Evolutionary conservation across 2,113 vertebrate species (phyloP).

Genomic region (Eurypyga helias): DNA sequence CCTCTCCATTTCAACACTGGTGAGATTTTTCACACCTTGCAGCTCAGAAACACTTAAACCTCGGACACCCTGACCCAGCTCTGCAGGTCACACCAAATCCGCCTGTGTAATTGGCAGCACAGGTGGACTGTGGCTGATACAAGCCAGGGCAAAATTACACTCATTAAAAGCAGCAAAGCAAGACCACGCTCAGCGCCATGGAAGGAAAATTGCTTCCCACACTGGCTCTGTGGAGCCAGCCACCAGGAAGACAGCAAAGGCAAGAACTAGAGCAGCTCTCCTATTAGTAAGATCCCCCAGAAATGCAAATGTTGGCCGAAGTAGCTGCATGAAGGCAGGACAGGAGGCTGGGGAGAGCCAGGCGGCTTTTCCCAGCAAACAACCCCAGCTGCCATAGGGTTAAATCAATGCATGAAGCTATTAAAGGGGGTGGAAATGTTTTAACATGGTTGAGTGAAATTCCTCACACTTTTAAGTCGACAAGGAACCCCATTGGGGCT

Average conservation of each 20-base stretch:
- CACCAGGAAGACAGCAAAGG: not conserved
- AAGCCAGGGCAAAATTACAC: slow-evolving; percentile 34
- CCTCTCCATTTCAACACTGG: not conserved
- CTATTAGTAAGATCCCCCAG: not conserved
- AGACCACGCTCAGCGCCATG: not conserved
- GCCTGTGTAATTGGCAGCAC: slow-evolving; percentile 57
- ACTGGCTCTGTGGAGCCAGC: not conserved
- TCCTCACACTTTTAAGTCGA: slow-evolving; percentile 54
- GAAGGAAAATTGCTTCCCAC: slow-evolving; percentile 21
- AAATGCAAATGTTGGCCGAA: not conserved
- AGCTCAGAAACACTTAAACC: slow-evolving; percentile 51
- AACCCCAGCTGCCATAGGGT: slow-evolving; percentile 14
- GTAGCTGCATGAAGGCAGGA: not conserved
- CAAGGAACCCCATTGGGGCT: slow-evolving; percentile 25
- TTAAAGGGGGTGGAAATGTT: slow-evolving; percentile 52
- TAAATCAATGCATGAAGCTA: slow-evolving; percentile 16
- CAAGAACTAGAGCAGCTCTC: not conserved
- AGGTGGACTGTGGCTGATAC: slow-evolving; percentile 58
- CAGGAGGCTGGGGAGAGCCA: not conserved
- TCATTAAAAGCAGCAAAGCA: slow-evolving; percentile 61
- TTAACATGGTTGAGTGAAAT: slow-evolving; percentile 42
- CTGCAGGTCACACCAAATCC: slow-evolving; percentile 11
- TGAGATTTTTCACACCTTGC: slow-evolving; percentile 65
- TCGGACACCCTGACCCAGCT: slow-evolving; percentile 18
- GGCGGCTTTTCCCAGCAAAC: not conserved